Base-by-base conservation (phyloP, 2,888 invertebrate species). In the Pristionchus exspectatus region DNA sequence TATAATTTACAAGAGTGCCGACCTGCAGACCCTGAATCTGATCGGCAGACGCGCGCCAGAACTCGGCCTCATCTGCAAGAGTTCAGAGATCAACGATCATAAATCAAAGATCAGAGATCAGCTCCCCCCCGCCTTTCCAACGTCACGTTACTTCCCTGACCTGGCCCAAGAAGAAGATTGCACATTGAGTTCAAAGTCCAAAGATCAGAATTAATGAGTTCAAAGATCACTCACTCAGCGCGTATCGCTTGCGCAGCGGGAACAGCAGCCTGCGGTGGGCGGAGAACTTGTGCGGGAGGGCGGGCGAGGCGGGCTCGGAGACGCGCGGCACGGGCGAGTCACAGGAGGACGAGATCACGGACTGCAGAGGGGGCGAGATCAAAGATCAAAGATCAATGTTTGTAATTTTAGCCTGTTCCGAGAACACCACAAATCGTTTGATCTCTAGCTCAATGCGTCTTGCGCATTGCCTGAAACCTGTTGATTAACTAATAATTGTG, bases 221-320 rank as follows among this genome's bases (percentile, higher is more conserved):
- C 77, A 77, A 44, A 81, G 44, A 44, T 14, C 63, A 87, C 44
- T 72, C 16, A 93, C 92, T 90, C 63, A 90, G 90, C 16, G 92
- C 84, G 87, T 92, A 94, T 86, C 92, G 90, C 88, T 94, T 94
- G 24, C 94, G 90, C 74, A 95, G 90, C 24, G 95, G 94, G 91
- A 95, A 95, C 44, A 95, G 91, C 14, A 95, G 93, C 59, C 93
- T 91, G 5, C 94, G 90, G 77, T 93, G 93, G 21, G 91, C 90
- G 21, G 89, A 89, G 90, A 94, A 91, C 84, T 94, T 95, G 89
- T 93, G 94, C 4, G 95, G 94, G 66, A 94, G 90, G 44, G 95
- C 95, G 24, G 95, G 95, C 16, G 91, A 91, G 12, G 95, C 94
- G 18, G 95, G 95, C 90, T 95, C 95, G 38, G 93, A 93, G 69